Evolutionary conservation across 1,140 invertebrate genomes (phyloP).

Genomic region (Colletes latitarsis): DNA sequence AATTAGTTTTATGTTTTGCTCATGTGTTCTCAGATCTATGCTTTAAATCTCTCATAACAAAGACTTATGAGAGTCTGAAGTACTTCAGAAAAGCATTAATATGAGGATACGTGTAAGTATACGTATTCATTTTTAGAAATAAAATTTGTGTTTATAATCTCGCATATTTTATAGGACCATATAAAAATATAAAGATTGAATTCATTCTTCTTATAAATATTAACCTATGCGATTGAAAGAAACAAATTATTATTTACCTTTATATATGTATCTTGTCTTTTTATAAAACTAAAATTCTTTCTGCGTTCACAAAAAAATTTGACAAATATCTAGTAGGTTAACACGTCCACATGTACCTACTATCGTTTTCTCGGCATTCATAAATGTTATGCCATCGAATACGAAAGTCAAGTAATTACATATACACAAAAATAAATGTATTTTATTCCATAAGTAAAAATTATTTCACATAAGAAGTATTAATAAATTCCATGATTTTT

Average conservation of each 20-base stretch:
- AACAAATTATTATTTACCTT: conserved; percentile 19
- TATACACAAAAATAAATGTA: background rate
- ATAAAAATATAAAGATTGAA: background rate
- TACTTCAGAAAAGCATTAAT: too few species aligned
- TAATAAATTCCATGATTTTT: too few species aligned
- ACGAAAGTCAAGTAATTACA: conserved; percentile 1
- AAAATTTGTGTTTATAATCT: background rate
- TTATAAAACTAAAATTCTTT: background rate
- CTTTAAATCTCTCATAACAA: background rate
- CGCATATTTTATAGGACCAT: background rate
- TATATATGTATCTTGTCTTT: background rate
- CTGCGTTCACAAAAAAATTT: background rate
- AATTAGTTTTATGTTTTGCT: background rate
- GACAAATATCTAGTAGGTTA: background rate
- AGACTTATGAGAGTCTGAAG: too few species aligned
- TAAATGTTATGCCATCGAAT: background rate
- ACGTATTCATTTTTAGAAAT: background rate
- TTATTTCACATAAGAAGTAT: background rate
- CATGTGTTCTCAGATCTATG: background rate
- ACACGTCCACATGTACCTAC: conserved; percentile 16
- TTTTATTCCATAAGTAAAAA: background rate
- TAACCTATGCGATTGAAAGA: background rate
- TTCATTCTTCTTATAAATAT: background rate
- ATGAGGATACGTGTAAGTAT: background rate
- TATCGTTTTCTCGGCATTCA: background rate